Evolutionary conservation across 2,888 invertebrate species (phyloP), one percentile per base, ranked within the genome.

Genomic region (Xestoiulus laeticollis): DNA sequence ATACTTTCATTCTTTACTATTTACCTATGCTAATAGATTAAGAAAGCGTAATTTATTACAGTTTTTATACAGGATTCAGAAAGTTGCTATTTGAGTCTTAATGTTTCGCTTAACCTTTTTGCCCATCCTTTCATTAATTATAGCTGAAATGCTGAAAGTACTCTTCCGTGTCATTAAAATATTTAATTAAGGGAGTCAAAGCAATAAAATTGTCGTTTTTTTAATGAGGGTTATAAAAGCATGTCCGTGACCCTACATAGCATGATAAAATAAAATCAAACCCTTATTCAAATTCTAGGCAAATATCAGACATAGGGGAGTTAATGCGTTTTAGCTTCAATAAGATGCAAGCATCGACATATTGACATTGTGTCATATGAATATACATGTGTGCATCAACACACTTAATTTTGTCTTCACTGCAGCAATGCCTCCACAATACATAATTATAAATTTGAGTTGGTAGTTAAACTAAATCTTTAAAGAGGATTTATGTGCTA

Each of bases 21-120:
- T 19, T n/a, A n/a, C 59, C 19, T n/a, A 59, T 16, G n/a, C n/a
- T 59, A n/a, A n/a, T n/a, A 22, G 59, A 59, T 59, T 59, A 59
- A 59, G 59, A 59, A 59, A 59, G n/a, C 19, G 1, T 59, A 59
- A 59, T 59, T 59, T 59, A 59, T 19, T n/a, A 19, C n/a, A 12
- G 59, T 59, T 59, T 59, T 59, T 59, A n/a, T n/a, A 16, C n/a
- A 59, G n/a, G 19, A 59, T 59, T 59, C 59, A 59, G 59, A 59
- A 59, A n/a, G 59, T n/a, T 59, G 59, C 59, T n/a, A 10, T 68
- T 68, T 68, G 5, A 26, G 68, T 22, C 22, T 68, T 68, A 68
- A 68, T 68, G 22, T 68, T 48, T 48, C 48, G 48, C 22, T 26
- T 26, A 68, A 68, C 68, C 68, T 68, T 59, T 59, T 68, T 68